These are phyloP conservation scores for Kradibia gibbosae DNA, from an alignment of 1,140 invertebrate genomes.

Conservation along the genomic window DNA sequence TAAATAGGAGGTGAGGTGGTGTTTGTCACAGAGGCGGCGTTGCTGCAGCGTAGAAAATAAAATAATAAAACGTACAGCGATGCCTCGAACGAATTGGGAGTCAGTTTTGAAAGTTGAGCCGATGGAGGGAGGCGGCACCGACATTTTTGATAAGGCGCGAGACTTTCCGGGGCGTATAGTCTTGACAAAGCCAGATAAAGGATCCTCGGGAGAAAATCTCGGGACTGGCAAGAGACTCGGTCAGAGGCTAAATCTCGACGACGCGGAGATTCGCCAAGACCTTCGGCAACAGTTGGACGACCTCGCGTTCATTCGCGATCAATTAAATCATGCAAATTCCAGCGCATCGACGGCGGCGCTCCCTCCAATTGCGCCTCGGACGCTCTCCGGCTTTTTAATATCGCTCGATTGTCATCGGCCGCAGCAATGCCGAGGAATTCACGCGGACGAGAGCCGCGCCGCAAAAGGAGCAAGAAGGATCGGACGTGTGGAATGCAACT, in stretches of 20 bases:
- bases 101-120: neutral
- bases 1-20: no score
- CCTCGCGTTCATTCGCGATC: slow-evolving; percentile 3
- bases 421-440: slow-evolving; percentile 38
- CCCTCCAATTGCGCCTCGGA: slow-evolving; percentile 23
- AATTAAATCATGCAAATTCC: slow-evolving; percentile 50
- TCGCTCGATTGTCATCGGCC: slow-evolving; percentile 38
- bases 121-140: no score
- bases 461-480: slow-evolving; percentile 45
- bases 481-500: slow-evolving; percentile 63
- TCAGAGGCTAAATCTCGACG: neutral
- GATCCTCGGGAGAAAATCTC: no score
- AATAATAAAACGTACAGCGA: no score
- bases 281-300: slow-evolving; percentile 1
- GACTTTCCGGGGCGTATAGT: no score
- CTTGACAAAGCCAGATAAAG: no score
- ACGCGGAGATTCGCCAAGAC: neutral
- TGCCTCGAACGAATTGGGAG: neutral
- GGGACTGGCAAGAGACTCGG: neutral
- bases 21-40: no score
- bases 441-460: slow-evolving; percentile 33
- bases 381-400: slow-evolving; percentile 32
- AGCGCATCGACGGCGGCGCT: slow-evolving; percentile 6
- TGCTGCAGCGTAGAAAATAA: no score
- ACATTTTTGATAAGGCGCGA: no score